A percentile compares a stretch with the other conserved stretches of the same genome.
These are phyloP conservation scores for Nysson spinosus DNA, from an alignment of 2,888 invertebrate species.

Conservation along the genomic window DNA sequence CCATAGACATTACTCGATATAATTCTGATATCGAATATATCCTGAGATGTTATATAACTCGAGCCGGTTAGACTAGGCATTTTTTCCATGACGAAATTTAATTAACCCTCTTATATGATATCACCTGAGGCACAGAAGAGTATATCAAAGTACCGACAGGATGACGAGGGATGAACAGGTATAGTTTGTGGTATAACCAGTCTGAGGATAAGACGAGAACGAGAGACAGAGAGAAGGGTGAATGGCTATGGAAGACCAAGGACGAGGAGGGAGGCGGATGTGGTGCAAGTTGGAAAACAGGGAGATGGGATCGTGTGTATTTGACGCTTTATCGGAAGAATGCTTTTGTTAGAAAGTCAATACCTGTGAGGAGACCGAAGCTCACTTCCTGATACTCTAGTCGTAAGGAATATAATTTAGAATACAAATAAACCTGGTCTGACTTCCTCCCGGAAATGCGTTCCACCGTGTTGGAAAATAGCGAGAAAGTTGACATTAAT, in stretches of 20 bases:
- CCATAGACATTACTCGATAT: conserved; percentile 9
- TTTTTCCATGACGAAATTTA: conserved; percentile 46
- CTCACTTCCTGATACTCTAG: conserved; percentile 41
- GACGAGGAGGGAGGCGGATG: background rate
- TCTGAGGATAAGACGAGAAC: background rate
- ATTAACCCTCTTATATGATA: conserved; percentile 18
- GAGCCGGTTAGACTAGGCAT: conserved; percentile 22
- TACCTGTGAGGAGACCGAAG: conserved; percentile 33
- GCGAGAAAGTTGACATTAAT: no score
- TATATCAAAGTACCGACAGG: conserved; percentile 37
- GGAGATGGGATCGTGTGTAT: conserved; percentile 33
- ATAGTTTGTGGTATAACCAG: background rate
- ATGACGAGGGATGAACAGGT: background rate
- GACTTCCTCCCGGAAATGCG: conserved; percentile 25
- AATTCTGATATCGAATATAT: background rate
- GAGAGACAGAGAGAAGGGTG: background rate
- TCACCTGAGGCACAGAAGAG: conserved; percentile 8
- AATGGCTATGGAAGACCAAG: background rate
- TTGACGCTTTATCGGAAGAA: conserved; percentile 48
- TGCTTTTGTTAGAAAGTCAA: conserved; percentile 52
- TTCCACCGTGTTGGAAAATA: no score
- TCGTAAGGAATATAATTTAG: conserved; percentile 36
- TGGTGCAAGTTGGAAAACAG: no score
- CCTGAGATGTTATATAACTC: background rate
- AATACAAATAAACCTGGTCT: conserved; percentile 26